These are phyloP conservation scores for Drosophila macrospina DNA, from an alignment of 2,888 invertebrate genomes.

Conservation along the genomic window DNA sequence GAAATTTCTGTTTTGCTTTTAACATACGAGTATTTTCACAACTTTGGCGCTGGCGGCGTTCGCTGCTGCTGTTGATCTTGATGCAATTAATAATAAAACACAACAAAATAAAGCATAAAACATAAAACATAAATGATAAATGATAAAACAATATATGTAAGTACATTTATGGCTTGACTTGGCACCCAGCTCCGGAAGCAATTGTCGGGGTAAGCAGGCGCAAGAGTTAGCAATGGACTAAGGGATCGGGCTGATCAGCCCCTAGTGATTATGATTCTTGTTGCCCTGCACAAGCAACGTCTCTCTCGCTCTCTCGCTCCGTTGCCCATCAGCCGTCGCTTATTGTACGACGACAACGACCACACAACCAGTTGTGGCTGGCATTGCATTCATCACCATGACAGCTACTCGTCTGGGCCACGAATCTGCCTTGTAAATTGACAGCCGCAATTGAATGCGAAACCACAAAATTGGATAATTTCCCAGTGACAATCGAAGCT, in stretches of 20 bases:
- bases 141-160: not conserved
- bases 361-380: conserved; percentile 40
- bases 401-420: conserved; percentile 73
- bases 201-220: conserved; percentile 33
- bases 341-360: conserved; percentile 47
- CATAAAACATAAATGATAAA: conserved; percentile 24
- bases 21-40: conserved; percentile 47
- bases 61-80: conserved; percentile 74
- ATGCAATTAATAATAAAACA: conserved; percentile 82
- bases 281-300: conserved; percentile 27
- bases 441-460: conserved; percentile 84
- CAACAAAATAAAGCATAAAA: no score
- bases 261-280: conserved; percentile 72
- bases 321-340: not conserved
- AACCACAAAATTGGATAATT: conserved; percentile 85
- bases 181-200: conserved; percentile 82
- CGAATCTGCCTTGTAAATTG: conserved; percentile 81
- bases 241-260: conserved; percentile 64
- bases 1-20: conserved; percentile 52
- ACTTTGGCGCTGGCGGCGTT: conserved; percentile 71
- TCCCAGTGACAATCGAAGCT: conserved; percentile 84
- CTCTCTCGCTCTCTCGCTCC: no score
- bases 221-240: conserved; percentile 36
- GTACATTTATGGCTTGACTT: conserved; percentile 55
- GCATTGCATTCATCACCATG: conserved; percentile 75